Percentiles rank a stretch among this genome's conserved stretches.
Conservation (phyloP, 2,113 vertebrate genomes). For the Carettochelys insculpta region DNA sequence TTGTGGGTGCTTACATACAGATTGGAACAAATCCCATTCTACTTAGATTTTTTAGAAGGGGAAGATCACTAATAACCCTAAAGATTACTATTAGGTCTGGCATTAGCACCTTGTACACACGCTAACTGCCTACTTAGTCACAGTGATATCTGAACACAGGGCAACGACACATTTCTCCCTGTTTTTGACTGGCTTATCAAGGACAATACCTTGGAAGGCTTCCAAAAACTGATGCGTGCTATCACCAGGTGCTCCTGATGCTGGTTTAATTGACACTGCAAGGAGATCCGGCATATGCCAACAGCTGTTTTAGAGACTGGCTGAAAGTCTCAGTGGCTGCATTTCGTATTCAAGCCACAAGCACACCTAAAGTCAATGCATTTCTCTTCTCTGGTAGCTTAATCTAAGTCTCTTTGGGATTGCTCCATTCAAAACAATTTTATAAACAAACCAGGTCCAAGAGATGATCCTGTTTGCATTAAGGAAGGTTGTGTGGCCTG, state of each 20-base stretch:
- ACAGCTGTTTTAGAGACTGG: background rate
- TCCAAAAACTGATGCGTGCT: background rate
- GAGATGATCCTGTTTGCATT: background rate
- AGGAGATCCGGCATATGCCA: background rate
- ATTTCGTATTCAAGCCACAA: background rate
- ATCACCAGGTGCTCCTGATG: background rate
- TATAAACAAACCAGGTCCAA: background rate
- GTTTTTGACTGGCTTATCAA: background rate
- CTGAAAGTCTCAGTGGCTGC: background rate
- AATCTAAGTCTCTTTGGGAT: background rate
- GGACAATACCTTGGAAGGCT: background rate
- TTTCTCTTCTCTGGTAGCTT: background rate
- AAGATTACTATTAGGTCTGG: background rate
- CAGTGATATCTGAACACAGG: background rate
- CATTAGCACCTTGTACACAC: background rate
- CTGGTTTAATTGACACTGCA: background rate
- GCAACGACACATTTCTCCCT: background rate
- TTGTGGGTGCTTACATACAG: background rate
- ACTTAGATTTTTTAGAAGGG: background rate
- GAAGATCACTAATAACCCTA: background rate
- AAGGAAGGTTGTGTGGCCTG: background rate
- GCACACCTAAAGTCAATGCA: background rate
- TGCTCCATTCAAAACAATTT: rapidly evolving
- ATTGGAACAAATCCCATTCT: background rate
- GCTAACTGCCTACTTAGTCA: background rate